Evolutionary conservation across 1,140 invertebrate genomes (phyloP).

Genomic region (Bombyx mandarina): DNA sequence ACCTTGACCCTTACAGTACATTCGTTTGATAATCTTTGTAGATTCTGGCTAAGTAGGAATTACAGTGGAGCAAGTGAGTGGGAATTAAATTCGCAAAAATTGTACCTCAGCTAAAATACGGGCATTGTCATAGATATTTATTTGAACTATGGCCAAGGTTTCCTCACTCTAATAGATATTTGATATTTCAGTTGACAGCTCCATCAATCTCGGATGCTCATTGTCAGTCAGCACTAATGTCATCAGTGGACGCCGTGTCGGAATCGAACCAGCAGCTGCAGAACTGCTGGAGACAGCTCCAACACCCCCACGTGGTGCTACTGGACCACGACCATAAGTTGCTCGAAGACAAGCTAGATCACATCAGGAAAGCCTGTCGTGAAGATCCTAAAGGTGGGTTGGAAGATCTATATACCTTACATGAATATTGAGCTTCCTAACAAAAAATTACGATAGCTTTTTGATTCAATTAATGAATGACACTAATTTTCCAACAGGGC

Average conservation of each 20-base stretch:
- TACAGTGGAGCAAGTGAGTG: no score
- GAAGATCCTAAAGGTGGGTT: background rate
- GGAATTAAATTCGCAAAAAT: background rate
- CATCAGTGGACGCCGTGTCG: slow-evolving; percentile 13
- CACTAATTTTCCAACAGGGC: background rate
- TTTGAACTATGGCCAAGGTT: background rate
- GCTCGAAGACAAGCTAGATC: slow-evolving; percentile 1
- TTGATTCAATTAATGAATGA: no score
- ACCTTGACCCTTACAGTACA: no score
- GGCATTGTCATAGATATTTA: background rate
- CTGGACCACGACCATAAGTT: background rate
- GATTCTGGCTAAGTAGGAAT: no score
- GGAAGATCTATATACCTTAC: background rate
- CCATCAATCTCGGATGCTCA: slow-evolving; percentile 16
- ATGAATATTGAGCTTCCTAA: no score
- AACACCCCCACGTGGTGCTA: background rate
- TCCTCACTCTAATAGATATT: background rate
- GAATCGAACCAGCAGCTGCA: background rate
- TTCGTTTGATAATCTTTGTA: no score
- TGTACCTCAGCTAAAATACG: background rate
- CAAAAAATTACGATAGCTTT: no score
- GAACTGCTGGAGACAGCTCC: slow-evolving; percentile 4
- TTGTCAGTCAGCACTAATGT: slow-evolving; percentile 13
- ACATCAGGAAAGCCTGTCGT: slow-evolving; percentile 1
- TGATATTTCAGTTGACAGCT: slow-evolving; percentile 13